Conservation (phyloP, 2,888 invertebrate genomes). For the Morpho deidamia region DNA sequence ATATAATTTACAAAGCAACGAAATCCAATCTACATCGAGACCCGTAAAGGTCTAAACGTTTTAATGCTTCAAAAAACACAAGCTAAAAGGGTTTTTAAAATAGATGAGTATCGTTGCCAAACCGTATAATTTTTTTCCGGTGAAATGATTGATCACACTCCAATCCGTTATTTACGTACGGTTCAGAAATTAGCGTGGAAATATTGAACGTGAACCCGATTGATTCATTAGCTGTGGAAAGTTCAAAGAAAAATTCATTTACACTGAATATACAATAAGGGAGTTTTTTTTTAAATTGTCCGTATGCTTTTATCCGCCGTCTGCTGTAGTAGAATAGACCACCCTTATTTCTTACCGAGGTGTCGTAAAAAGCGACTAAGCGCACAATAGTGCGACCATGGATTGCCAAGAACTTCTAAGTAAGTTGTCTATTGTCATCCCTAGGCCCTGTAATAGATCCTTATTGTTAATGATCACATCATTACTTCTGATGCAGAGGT, state of each 20-base stretch:
- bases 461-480: too few relatives aligned
- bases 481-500: too few relatives aligned
- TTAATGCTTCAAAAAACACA: not conserved
- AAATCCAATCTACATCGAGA: conserved; percentile 1
- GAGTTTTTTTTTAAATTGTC: conserved; percentile 1
- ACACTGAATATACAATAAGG: too few relatives aligned
- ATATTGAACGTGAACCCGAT: conserved; percentile 36
- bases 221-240: conserved; percentile 24
- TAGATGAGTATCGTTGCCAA: conserved; percentile 18
- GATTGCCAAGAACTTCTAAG: too few relatives aligned
- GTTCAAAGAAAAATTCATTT: conserved; percentile 7
- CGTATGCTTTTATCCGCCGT: too few relatives aligned
- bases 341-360: too few relatives aligned
- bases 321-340: too few relatives aligned
- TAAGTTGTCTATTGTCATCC: too few relatives aligned
- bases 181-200: conserved; percentile 30
- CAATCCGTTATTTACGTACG: conserved; percentile 38
- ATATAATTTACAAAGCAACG: not conserved
- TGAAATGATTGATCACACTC: conserved; percentile 46
- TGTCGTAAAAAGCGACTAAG: too few relatives aligned
- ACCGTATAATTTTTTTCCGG: conserved; percentile 42
- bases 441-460: too few relatives aligned
- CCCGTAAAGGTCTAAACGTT: not conserved
- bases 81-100: conserved; percentile 1
- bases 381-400: too few relatives aligned